A percentile compares a stretch with the other conserved stretches of the same genome.
Evolutionary conservation across 2,888 invertebrate genomes (phyloP).

Genomic region (Yponomeuta evonymella): DNA sequence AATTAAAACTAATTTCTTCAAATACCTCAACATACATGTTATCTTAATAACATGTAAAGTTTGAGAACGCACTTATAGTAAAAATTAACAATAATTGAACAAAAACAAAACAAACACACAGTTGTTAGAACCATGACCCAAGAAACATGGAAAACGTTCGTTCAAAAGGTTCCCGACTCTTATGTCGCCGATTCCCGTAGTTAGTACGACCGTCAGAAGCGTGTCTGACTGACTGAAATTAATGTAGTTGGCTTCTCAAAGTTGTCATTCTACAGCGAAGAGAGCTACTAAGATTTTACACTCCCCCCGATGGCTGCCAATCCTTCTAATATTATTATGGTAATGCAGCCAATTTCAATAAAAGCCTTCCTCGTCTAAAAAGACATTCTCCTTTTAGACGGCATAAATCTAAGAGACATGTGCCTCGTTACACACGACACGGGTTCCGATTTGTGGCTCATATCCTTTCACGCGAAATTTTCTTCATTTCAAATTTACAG

Average conservation of each 20-base stretch:
- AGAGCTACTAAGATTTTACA: constrained; percentile 58
- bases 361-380: constrained; percentile 56
- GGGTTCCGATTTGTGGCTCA: constrained; percentile 62
- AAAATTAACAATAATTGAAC: too few species aligned
- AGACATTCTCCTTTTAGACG: constrained; percentile 43
- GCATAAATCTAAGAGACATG: constrained; percentile 62
- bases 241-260: not conserved
- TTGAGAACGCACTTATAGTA: too few species aligned
- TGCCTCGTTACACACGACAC: constrained; percentile 41
- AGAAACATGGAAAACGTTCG: too few species aligned
- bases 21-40: too few species aligned
- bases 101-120: too few species aligned
- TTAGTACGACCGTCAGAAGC: too few species aligned
- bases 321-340: constrained; percentile 74
- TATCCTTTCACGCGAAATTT: constrained; percentile 45
- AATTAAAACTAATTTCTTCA: too few species aligned
- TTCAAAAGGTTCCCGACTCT: too few species aligned
- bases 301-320: constrained; percentile 64
- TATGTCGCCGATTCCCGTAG: too few species aligned
- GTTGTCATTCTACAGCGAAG: not conserved
- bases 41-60: too few species aligned
- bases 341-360: constrained; percentile 73
- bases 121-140: too few species aligned
- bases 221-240: too few species aligned
- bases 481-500: constrained; percentile 41